Conservation (phyloP, 1,140 invertebrate species). For the Drusus annulatus region DNA sequence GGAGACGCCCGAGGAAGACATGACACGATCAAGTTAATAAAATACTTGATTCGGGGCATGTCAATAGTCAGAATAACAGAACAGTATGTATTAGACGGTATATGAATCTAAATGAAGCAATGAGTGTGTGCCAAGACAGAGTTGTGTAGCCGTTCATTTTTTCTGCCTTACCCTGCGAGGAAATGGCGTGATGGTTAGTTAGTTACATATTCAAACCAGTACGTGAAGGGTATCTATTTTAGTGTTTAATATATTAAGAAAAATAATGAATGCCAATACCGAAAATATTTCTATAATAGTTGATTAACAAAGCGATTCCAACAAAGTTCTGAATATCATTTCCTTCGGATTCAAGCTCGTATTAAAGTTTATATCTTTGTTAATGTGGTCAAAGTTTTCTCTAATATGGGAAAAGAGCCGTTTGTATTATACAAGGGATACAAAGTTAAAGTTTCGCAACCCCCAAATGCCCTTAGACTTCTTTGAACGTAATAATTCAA, state of each 20-base stretch:
- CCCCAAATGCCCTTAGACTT: slow-evolving; percentile 13
- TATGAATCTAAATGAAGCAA: too few species aligned
- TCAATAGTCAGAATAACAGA: too few species aligned
- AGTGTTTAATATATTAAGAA: neutral
- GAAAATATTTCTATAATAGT: neutral
- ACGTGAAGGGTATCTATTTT: too few species aligned
- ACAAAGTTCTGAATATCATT: neutral
- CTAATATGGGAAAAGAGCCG: slow-evolving; percentile 6
- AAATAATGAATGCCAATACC: neutral
- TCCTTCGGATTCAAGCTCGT: neutral
- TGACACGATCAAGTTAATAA: too few species aligned
- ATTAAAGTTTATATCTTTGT: slow-evolving; percentile 24
- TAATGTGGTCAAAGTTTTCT: slow-evolving; percentile 28
- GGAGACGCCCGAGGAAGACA: too few species aligned
- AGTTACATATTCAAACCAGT: too few species aligned
- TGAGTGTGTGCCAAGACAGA: too few species aligned
- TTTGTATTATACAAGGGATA: neutral
- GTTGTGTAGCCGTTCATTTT: too few species aligned
- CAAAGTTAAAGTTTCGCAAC: slow-evolving; percentile 6
- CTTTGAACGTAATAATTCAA: slow-evolving; percentile 25
- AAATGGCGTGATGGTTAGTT: too few species aligned
- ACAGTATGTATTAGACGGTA: too few species aligned
- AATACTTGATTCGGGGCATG: too few species aligned
- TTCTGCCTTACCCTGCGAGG: too few species aligned
- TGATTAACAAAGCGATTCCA: neutral